Evolutionary conservation across 2,888 invertebrate genomes (phyloP), one percentile per base, ranked within the genome.

Genomic region (Phalangium opilio): DNA sequence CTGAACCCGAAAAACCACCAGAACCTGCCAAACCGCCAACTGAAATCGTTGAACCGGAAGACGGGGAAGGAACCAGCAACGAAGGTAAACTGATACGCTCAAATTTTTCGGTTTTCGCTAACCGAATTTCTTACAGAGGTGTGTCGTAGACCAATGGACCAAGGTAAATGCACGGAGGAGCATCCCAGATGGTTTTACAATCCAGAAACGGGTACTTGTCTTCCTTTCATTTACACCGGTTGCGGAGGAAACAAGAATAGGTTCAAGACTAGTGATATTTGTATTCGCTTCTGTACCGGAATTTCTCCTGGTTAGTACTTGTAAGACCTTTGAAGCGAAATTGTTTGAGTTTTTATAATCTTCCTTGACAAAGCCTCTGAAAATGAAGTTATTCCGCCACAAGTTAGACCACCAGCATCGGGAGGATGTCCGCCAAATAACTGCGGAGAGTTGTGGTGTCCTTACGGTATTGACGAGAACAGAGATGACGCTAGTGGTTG

Each of bases 181-280:
- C 73, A 78, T 57, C 67, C 67, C 3, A 80, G 83, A 64, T 79
- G 75, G 68, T 84, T 77, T 68, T 89, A 76, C 67, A 77, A 86
- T 60, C 62, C 65, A 12, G 58, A 60, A 1, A 65, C 69, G 0
- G 75, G 76, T n/a, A 65, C 67, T 32, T 91, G 91, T 63, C 69
- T 71, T 44, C 69, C 73, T 52, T 90, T 84, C 66, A 67, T 69
- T 2, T 90, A 81, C 62, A 79, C 85, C 32, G 89, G 89, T 48
- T 90, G 89, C 63, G 74, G 71, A 35, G 89, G 90, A 32, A 84
- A 84, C 57, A 79, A 81, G 44, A 90, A 90, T 65, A 71, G 84
- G 47, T 91, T 90, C 69, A 77, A 77, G 48, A 75, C 75, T 7
- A 63, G 70, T 12, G 72, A 75, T 21, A 83, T 85, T 62, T 87